Evolutionary conservation across 2,797 vertebrate species (phyloP).

Genomic region (Centroberyx gerrardi): DNA sequence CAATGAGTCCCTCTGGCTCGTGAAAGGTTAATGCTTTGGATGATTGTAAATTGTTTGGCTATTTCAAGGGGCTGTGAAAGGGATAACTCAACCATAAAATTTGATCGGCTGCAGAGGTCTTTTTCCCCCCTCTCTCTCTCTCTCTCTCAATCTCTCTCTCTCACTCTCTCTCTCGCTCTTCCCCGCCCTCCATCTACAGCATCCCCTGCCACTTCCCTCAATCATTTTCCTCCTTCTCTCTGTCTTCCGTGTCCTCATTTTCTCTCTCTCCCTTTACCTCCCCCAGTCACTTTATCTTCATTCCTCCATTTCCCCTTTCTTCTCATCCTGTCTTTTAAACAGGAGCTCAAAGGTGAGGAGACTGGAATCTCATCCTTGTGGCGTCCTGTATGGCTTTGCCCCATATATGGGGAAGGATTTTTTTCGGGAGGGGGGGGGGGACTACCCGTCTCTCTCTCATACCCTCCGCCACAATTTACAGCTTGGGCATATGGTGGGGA

Average conservation of each 20-base stretch:
- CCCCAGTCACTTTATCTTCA: slow-evolving; percentile 14
- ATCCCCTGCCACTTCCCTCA: slow-evolving; percentile 50
- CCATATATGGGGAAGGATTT: background rate
- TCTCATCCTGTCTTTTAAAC: background rate
- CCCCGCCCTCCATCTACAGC: background rate
- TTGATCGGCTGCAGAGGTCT: slow-evolving; percentile 63
- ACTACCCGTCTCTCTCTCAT: background rate
- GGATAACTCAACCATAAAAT: slow-evolving; percentile 80
- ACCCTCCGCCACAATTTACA: slow-evolving; percentile 13
- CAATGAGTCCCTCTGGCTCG: slow-evolving; percentile 64
- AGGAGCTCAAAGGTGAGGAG: slow-evolving; percentile 12
- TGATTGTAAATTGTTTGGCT: slow-evolving; percentile 84
- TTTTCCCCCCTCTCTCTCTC: slow-evolving; percentile 37
- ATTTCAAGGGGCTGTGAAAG: slow-evolving; percentile 73
- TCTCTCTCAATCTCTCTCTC: slow-evolving; percentile 32
- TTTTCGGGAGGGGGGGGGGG: no score
- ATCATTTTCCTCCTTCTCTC: slow-evolving; percentile 39
- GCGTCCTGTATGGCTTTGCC: background rate
- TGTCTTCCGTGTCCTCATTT: slow-evolving; percentile 31
- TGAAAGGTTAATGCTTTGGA: slow-evolving; percentile 83
- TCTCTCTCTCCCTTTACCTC: slow-evolving; percentile 13
- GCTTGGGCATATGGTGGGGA: background rate
- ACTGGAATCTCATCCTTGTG: slow-evolving; percentile 14
- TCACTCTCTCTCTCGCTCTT: background rate
- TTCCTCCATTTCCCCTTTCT: background rate